A percentile compares a stretch with the other conserved stretches of the same genome.
Evolutionary conservation across 2,888 invertebrate genomes (phyloP).

Genomic region (Brachyopa scutellaris): DNA sequence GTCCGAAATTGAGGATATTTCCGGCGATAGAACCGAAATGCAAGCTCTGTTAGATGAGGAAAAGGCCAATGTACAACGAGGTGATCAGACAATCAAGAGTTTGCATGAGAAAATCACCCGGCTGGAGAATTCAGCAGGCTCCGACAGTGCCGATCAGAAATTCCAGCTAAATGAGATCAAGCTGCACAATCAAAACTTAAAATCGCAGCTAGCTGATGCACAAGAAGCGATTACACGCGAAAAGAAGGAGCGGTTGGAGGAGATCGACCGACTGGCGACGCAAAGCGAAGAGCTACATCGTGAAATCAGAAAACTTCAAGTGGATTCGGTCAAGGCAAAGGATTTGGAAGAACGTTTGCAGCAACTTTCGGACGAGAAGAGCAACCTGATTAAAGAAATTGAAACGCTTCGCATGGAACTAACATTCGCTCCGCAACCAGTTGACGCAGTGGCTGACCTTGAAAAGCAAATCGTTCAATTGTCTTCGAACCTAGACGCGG

Average conservation of each 20-base stretch:
- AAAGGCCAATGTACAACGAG: slow-evolving; percentile 78
- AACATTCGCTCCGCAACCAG: slow-evolving; percentile 21
- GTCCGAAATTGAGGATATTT: slow-evolving; percentile 84
- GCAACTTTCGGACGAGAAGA: slow-evolving; percentile 59
- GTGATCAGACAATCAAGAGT: slow-evolving; percentile 76
- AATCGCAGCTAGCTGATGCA: slow-evolving; percentile 74
- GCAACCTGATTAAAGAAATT: slow-evolving; percentile 64
- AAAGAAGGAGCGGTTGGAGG: slow-evolving; percentile 53
- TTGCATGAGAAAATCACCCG: slow-evolving; percentile 75
- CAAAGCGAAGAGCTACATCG: slow-evolving; percentile 38
- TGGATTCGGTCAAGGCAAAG: slow-evolving; percentile 31
- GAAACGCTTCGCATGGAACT: slow-evolving; percentile 62
- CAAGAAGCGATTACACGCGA: slow-evolving; percentile 47
- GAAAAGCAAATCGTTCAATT: slow-evolving; percentile 23
- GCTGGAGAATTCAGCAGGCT: slow-evolving; percentile 73
- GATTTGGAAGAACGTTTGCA: slow-evolving; percentile 39
- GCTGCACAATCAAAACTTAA: slow-evolving; percentile 75
- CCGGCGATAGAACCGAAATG: slow-evolving; percentile 85
- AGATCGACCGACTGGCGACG: slow-evolving; percentile 22
- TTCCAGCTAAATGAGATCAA: slow-evolving; percentile 76
- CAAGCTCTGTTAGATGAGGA: slow-evolving; percentile 84
- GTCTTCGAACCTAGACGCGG: slow-evolving; percentile 26
- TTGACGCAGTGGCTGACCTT: slow-evolving; percentile 7
- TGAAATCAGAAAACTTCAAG: slow-evolving; percentile 48
- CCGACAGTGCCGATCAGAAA: slow-evolving; percentile 74